Conservation (phyloP, 2,888 invertebrate genomes). For the Caenorhabditis sp. region DNA sequence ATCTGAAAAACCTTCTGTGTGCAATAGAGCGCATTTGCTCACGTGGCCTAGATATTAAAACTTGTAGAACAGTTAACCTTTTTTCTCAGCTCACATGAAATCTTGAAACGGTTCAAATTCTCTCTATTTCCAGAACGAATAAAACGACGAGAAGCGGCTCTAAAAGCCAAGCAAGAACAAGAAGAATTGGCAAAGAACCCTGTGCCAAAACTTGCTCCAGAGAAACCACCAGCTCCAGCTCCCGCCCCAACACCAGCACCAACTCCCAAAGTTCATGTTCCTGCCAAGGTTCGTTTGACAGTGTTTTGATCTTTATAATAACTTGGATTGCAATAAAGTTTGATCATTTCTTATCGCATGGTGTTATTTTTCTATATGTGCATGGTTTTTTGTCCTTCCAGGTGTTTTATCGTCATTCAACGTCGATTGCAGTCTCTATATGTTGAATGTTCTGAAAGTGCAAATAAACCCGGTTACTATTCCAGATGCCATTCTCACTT, state of each 20-base stretch:
- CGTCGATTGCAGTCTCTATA: conserved; percentile 4
- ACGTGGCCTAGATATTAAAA: too few species aligned
- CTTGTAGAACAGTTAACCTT: too few species aligned
- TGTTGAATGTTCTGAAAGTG: background rate
- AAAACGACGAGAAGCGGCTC: conserved; percentile 59
- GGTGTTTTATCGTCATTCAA: background rate
- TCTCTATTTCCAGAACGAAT: conserved; percentile 53
- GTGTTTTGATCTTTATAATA: conserved; percentile 25
- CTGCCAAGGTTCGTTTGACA: conserved; percentile 40
- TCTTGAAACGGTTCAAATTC: background rate
- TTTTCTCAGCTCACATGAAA: too few species aligned
- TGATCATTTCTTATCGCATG: background rate
- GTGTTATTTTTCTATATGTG: conserved; percentile 2
- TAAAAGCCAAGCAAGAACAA: conserved; percentile 48
- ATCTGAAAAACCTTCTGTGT: too few species aligned
- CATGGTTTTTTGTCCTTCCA: background rate
- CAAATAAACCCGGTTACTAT: conserved; percentile 5
- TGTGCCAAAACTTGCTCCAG: conserved; percentile 43
- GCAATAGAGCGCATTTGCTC: too few species aligned
- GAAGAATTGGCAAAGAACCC: conserved; percentile 51
- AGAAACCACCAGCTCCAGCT: conserved; percentile 27
- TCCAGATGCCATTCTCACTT: conserved; percentile 11
- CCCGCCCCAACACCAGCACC: conserved; percentile 15
- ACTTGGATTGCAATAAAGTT: background rate
- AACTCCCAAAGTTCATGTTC: background rate